Evolutionary conservation across 2,797 vertebrate species (phyloP), one percentile per base, ranked within the genome.

Genomic region (Gobionotothen gibberifrons): DNA sequence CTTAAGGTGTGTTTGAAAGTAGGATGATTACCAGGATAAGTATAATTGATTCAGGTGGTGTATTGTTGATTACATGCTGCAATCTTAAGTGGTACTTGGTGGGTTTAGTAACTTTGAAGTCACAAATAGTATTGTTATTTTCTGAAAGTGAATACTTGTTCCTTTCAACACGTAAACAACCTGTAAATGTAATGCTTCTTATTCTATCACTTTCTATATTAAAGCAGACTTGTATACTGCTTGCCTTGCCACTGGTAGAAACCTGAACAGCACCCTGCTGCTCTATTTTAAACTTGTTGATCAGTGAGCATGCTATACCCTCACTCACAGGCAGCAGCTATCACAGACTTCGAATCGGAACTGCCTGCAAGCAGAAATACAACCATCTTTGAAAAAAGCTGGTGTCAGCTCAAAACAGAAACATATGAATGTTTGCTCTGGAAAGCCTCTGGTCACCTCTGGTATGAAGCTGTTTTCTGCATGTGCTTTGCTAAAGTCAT

Each of bases 201-300:
- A 56, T 49, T 40, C 19, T 8, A 63, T 14, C 48, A 36, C 29
- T 21, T 55, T 52, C 9, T 9, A 72, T n/a, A n/a, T 7, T 1
- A 32, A 11, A 66, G 15, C 29, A 29, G 21, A 47, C 13, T 53
- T 3, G 9, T 22, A 32, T 46, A 44, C 32, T 39, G 43, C 22
- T 57, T 49, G 19, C 19, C 21, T n/a, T 14, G 43, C 8, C 32
- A 42, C 57, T 48, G 63, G 11, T 54, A 14, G 83, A 81, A 86
- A 88, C 56, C 21, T 52, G 70, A 89, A 76, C 72, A 73, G 61
- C 54, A 48, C 21, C n/a, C 47, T 57, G 43, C 74, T 76, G 76
- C 22, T 92, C 91, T 93, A 93, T 93, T 91, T 91, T 88, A 84
- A 92, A 79, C 87, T 55, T 54, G 52, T 78, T 76, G 3, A 59